Percentiles rank a stretch among this genome's conserved stretches.
Evolutionary conservation across 2,113 vertebrate species (phyloP).

Genomic region (Acanthochromis polyacanthus): DNA sequence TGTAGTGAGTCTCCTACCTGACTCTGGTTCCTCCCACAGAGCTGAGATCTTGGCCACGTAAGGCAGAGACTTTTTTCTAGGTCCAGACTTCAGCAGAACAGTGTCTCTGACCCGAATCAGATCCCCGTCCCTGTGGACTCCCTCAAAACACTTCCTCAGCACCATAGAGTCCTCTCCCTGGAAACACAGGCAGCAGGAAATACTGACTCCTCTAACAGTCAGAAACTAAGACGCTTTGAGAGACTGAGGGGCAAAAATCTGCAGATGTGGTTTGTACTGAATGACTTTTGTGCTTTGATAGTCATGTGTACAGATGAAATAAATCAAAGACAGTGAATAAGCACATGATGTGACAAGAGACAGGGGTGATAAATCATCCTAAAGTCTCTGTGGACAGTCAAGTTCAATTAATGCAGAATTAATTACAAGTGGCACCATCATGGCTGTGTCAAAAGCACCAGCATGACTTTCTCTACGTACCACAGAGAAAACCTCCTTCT

Average conservation of each 20-base stretch:
- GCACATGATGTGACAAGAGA: conserved; percentile 7
- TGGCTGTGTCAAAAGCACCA: conserved; percentile 28
- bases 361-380: conserved; percentile 23
- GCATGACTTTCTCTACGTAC: conserved; percentile 83
- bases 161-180: conserved; percentile 93
- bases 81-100: conserved; percentile 95
- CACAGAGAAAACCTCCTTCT: conserved; percentile 97
- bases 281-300: conserved; percentile 8
- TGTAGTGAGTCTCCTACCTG: conserved; percentile 84
- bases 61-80: conserved; percentile 95
- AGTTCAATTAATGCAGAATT: conserved; percentile 32
- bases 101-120: conserved; percentile 95
- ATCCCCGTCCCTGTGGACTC: conserved; percentile 92
- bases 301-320: conserved; percentile 2
- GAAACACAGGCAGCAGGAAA: conserved; percentile 52
- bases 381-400: conserved; percentile 9
- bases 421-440: conserved; percentile 38
- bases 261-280: conserved; percentile 37
- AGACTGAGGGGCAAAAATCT: conserved; percentile 22
- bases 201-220: conserved; percentile 31
- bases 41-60: conserved; percentile 97
- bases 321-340: neutral
- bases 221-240: conserved; percentile 29
- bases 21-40: conserved; percentile 96
- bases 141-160: conserved; percentile 94